phyloP scores from a whole-genome alignment of 2,888 invertebrate genomes.

The Parnassius glacialis region DNA sequence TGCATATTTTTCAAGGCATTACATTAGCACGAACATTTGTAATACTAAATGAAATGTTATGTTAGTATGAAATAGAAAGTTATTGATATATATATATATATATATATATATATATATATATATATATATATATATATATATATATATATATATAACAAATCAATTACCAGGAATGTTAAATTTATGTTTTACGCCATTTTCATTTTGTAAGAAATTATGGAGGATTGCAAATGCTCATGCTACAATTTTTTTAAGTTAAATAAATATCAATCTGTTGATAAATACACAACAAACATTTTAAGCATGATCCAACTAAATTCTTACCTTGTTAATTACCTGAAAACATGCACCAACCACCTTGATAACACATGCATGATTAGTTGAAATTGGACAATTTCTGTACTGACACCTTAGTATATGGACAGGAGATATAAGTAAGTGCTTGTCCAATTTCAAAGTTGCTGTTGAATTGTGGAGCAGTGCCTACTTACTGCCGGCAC shows the following conservation, averaged over 20 bases:
- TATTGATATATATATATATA: too few relatives aligned
- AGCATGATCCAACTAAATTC: slow-evolving; percentile 39
- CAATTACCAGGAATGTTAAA: too few relatives aligned
- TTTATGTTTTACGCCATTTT: too few relatives aligned
- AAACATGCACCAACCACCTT: slow-evolving; percentile 67
- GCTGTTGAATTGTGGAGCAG: slow-evolving; percentile 46
- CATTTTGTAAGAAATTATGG: too few relatives aligned
- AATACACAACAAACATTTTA: slow-evolving; percentile 16
- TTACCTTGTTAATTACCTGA: slow-evolving; percentile 65
- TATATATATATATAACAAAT: too few relatives aligned
- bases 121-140: too few relatives aligned
- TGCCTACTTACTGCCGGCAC: slow-evolving; percentile 93
- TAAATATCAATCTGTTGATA: neutral
- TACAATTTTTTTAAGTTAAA: neutral
- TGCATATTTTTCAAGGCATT: neutral
- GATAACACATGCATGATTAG: slow-evolving; percentile 61
- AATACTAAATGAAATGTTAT: neutral
- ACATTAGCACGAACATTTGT: slow-evolving; percentile 6
- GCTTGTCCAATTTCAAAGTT: slow-evolving; percentile 44
- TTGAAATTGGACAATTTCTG: slow-evolving; percentile 50
- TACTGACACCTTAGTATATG: slow-evolving; percentile 4
- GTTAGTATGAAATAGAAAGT: too few relatives aligned
- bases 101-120: too few relatives aligned
- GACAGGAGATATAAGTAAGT: slow-evolving; percentile 21
- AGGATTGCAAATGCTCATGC: neutral